phyloP scores from a whole-genome alignment of 2,113 vertebrate genomes.

The Aspiorhynchus laticeps region DNA sequence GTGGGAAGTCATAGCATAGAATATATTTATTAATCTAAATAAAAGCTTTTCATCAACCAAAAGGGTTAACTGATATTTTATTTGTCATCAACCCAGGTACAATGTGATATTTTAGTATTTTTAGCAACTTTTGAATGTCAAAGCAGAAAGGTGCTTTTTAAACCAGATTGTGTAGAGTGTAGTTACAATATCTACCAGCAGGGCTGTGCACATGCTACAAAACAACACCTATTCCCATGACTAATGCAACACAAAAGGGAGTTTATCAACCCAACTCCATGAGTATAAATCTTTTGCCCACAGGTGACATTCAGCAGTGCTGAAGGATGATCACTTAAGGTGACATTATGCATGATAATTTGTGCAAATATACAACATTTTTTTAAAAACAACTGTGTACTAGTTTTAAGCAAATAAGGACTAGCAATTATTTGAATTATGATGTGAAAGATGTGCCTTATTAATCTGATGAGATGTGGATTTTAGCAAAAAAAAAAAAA shows the following conservation, averaged over 20 bases:
- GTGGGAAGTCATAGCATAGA: too few relatives aligned
- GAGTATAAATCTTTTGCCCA: slow-evolving; percentile 4
- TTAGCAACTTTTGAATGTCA: too few relatives aligned
- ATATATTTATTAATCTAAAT: too few relatives aligned
- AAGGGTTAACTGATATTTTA: too few relatives aligned
- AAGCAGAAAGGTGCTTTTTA: too few relatives aligned
- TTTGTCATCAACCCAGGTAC: too few relatives aligned
- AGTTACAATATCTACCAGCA: not conserved
- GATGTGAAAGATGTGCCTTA: not conserved
- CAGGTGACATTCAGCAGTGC: not conserved
- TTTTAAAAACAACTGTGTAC: not conserved
- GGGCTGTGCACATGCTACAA: not conserved
- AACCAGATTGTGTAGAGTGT: too few relatives aligned
- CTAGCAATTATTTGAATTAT: not conserved
- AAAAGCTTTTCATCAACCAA: too few relatives aligned
- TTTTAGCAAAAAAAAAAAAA: not conserved
- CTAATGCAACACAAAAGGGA: not conserved
- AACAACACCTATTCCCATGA: not conserved
- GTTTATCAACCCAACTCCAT: not conserved
- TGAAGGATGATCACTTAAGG: not conserved
- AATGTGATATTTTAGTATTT: too few relatives aligned
- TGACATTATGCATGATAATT: not conserved
- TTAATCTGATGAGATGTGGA: not conserved
- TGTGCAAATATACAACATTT: too few relatives aligned
- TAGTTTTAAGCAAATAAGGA: not conserved